A percentile compares a stretch with the other conserved stretches of the same genome.
These are phyloP conservation scores for Hecatera dysodea DNA, from an alignment of 2,888 invertebrate species.

Conservation along the genomic window DNA sequence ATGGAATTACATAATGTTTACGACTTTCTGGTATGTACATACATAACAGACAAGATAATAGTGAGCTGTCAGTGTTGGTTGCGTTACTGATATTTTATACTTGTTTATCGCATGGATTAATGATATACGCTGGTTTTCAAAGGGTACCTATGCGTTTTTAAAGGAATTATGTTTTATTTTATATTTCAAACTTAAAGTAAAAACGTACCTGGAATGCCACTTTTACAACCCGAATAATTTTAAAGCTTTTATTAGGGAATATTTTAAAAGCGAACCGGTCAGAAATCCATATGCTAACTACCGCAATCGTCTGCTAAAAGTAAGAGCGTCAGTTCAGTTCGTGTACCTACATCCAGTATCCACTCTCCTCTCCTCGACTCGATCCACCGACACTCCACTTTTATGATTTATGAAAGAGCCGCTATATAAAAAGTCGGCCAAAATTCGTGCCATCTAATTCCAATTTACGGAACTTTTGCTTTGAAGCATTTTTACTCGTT, in stretches of 20 bases:
- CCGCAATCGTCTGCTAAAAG: neutral
- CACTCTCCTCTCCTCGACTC: slow-evolving; percentile 6
- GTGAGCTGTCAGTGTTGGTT: neutral
- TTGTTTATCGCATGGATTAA: no score
- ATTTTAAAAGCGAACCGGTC: neutral
- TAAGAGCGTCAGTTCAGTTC: neutral
- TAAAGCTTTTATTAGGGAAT: neutral
- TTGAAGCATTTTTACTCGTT: slow-evolving; percentile 67
- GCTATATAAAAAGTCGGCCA: slow-evolving; percentile 49
- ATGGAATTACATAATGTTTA: slow-evolving; percentile 32
- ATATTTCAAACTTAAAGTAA: neutral
- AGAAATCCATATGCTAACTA: slow-evolving; percentile 6
- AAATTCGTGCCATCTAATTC: slow-evolving; percentile 61
- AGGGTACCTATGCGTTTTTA: no score
- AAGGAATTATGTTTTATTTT: no score
- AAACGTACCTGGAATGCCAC: neutral
- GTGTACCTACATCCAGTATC: neutral
- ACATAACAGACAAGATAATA: neutral
- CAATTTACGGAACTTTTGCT: slow-evolving; percentile 66
- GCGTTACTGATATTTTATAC: neutral
- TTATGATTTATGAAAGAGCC: slow-evolving; percentile 55
- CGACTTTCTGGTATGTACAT: slow-evolving; percentile 9
- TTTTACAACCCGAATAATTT: neutral
- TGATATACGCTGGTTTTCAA: neutral
- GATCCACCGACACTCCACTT: slow-evolving; percentile 39